These are phyloP conservation scores for Acipenser ruthenus DNA, from an alignment of 2,797 vertebrate genomes.

Conservation along the genomic window DNA sequence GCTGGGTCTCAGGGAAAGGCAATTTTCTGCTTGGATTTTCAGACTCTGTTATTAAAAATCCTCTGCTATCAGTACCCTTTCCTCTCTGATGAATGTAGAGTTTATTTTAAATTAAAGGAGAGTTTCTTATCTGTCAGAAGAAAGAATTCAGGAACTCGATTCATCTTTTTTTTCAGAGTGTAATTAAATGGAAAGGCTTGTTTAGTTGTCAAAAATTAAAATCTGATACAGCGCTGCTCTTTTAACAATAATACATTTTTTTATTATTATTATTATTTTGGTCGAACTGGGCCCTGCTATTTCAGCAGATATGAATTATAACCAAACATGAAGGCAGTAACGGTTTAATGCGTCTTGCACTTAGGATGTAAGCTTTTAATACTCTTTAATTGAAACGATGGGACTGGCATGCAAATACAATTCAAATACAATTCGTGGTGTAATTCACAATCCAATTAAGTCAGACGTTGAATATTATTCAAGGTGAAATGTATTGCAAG, in stretches of 20 bases:
- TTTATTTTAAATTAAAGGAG: conserved; percentile 70
- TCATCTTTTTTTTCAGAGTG: conserved; percentile 29
- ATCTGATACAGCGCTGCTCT: conserved; percentile 39
- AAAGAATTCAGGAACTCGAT: conserved; percentile 36
- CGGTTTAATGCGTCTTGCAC: conserved; percentile 9
- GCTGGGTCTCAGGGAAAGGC: conserved; percentile 42
- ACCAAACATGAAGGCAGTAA: neutral
- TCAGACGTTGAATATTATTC: conserved; percentile 8
- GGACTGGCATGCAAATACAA: conserved; percentile 34
- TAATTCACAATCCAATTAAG: conserved; percentile 54
- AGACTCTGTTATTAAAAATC: conserved; percentile 61
- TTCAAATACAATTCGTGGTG: conserved; percentile 44
- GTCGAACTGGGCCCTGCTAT: neutral
- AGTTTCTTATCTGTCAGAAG: conserved; percentile 56
- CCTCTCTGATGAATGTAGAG: conserved; percentile 54
- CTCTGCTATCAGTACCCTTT: conserved; percentile 48
- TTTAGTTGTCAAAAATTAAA: conserved; percentile 20
- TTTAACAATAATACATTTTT: conserved; percentile 32
- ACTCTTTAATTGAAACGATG: conserved; percentile 49
- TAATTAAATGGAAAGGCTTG: conserved; percentile 33
- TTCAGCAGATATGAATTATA: conserved; percentile 14
- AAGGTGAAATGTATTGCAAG: conserved; percentile 1
- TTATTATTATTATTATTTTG: conserved; percentile 22
- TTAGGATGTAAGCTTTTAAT: conserved; percentile 19
- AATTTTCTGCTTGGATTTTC: conserved; percentile 57